Conservation (phyloP, 2,888 invertebrate genomes). For the Rhagophthalmus giganteus region DNA sequence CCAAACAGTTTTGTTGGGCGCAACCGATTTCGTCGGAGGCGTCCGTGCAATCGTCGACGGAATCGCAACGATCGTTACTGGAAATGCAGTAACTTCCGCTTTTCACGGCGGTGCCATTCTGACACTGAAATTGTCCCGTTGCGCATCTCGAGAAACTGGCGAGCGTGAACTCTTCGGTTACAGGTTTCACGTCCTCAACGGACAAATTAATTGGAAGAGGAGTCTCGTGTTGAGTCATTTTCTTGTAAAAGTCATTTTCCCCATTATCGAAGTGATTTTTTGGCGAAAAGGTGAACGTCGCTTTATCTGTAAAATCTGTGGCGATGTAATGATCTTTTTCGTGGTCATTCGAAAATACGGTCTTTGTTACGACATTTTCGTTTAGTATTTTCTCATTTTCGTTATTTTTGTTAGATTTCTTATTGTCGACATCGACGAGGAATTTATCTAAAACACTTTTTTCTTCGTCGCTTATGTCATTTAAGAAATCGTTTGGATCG, state of each 20-base stretch:
- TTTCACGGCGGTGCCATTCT: conserved; percentile 60
- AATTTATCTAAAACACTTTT: conserved; percentile 44
- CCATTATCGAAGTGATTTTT: conserved; percentile 32
- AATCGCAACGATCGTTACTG: conserved; percentile 59
- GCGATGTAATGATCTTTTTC: conserved; percentile 33
- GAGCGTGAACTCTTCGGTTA: conserved; percentile 48
- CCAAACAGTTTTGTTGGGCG: conserved; percentile 60
- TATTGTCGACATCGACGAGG: conserved; percentile 16
- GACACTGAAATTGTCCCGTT: conserved; percentile 62
- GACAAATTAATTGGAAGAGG: neutral
- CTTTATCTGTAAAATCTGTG: conserved; percentile 32
- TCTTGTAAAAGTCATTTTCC: conserved; percentile 25
- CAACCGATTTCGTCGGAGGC: conserved; percentile 65
- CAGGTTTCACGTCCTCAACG: conserved; percentile 44
- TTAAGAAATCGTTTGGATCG: conserved; percentile 33
- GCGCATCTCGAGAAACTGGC: conserved; percentile 59
- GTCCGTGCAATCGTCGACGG: conserved; percentile 64
- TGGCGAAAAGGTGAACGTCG: conserved; percentile 25
- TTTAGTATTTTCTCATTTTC: conserved; percentile 23
- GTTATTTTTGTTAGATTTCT: conserved; percentile 7
- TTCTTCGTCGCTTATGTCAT: conserved; percentile 45
- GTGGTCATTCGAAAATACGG: conserved; percentile 26
- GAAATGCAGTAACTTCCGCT: conserved; percentile 63
- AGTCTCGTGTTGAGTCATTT: conserved; percentile 37
- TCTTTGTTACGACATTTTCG: conserved; percentile 12